Evolutionary conservation across 2,888 invertebrate species (phyloP).

Genomic region (Mythimna ferrago): DNA sequence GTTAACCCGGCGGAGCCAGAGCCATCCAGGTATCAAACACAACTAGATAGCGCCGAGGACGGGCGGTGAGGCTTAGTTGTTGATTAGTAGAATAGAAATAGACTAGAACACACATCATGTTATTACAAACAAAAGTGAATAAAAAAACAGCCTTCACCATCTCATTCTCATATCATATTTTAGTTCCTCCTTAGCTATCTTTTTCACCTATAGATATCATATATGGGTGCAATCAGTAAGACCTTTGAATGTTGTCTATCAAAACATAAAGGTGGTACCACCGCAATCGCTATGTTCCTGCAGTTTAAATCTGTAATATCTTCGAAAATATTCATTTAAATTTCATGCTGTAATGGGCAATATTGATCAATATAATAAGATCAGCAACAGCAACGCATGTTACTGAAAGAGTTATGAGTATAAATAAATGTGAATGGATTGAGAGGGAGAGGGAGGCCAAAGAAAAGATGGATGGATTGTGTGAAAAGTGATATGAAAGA

Average conservation of each 20-base stretch:
- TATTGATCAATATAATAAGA: neutral
- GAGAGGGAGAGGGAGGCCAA: no score
- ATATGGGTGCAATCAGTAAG: neutral
- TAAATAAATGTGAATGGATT: no score
- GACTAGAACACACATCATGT: slow-evolving; percentile 16
- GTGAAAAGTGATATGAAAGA: no score
- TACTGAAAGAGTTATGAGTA: no score
- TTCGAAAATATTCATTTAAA: no score
- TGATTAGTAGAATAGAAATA: slow-evolving; percentile 49
- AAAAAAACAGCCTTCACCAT: neutral
- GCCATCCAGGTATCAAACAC: slow-evolving; percentile 88
- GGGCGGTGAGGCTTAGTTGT: slow-evolving; percentile 81
- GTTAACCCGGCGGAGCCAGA: slow-evolving; percentile 76
- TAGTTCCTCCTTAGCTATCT: neutral
- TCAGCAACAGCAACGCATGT: no score
- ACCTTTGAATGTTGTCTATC: no score
- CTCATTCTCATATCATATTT: slow-evolving; percentile 8
- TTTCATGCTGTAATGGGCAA: no score
- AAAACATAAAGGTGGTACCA: no score
- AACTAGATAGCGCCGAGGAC: slow-evolving; percentile 79
- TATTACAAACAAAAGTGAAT: neutral
- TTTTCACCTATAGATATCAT: neutral
- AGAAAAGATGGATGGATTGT: no score
- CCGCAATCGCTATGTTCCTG: no score
- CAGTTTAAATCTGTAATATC: no score